Evolutionary conservation across 2,888 invertebrate genomes (phyloP), one percentile per base, ranked within the genome.

Genomic region (Hirtodrosophila trivittata): DNA sequence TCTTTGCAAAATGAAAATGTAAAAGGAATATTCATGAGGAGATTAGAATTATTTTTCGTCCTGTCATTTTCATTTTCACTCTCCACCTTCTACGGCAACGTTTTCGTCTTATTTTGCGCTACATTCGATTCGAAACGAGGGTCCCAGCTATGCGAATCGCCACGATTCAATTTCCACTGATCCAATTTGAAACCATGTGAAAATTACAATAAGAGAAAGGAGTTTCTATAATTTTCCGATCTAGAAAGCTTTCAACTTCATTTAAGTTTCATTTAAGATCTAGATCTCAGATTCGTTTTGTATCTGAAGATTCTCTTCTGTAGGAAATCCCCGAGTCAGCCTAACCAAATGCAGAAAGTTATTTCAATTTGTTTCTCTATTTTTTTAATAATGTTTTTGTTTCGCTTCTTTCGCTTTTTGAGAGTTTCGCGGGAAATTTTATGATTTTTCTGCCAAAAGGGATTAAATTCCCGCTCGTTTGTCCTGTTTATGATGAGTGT

Each of bases 11-110:
- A 78, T 78, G 83, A 86, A 90, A 90, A 89, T 87, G 82, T 68
- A 86, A 87, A 88, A 84, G 85, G 89, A 89, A 89, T 89, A 89
- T 89, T 89, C 90, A 89, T 90, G 90, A 90, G 89, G 70, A 88
- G 90, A 89, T 90, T 90, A 88, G 88, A 90, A 89, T 89, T 90
- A 88, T 90, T 87, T 87, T 85, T 84, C 72, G 72, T 82, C 56
- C 87, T 89, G 89, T 86, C 89, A 87, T 86, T 87, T 81, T 83
- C 77, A 71, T 77, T 84, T 84, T 66, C 59, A 68, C 74, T 80
- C 60, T 80, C 60, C 72, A 63, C 62, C 78, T 60, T 67, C 62
- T 42, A 39, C 46, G 38, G 14, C 18, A 9, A n/a, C 42, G 45
- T 28, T 73, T 71, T 74, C 69, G 68, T 77, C 77, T 75, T 62